Evolutionary conservation across 2,113 vertebrate genomes (phyloP).

Genomic region (Nettapus auritus): DNA sequence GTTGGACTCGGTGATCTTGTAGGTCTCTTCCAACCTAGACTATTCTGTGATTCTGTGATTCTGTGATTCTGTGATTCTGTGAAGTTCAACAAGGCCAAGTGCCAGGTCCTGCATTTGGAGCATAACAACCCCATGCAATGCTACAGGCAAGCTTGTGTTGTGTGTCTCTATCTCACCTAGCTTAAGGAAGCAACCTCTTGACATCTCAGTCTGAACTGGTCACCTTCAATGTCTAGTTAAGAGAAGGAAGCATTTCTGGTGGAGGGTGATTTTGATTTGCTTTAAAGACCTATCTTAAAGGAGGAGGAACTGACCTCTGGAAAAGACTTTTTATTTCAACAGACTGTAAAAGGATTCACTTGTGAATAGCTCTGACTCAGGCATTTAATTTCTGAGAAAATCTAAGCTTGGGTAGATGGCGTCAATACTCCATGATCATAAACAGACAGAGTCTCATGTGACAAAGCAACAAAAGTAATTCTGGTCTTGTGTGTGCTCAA

Average conservation of each 20-base stretch:
- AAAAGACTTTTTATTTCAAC: constrained; percentile 2
- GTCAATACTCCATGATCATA: neutral
- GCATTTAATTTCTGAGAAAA: neutral
- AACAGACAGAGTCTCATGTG: neutral
- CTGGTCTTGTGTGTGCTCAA: neutral
- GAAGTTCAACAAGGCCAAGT: no score
- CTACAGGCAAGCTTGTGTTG: neutral
- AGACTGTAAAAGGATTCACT: neutral
- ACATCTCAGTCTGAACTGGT: neutral
- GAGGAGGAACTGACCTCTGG: neutral
- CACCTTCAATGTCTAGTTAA: neutral
- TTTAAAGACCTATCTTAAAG: neutral
- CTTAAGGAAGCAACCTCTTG: neutral
- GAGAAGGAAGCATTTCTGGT: neutral
- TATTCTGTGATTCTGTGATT: no score
- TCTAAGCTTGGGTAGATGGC: neutral
- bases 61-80: no score
- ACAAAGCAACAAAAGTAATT: neutral
- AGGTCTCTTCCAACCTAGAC: no score
- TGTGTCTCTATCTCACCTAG: neutral
- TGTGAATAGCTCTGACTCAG: neutral
- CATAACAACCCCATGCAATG: no score
- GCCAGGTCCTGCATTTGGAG: no score
- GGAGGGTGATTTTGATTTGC: neutral
- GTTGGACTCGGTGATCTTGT: no score